These are phyloP conservation scores for Clangula hyemalis DNA, from an alignment of 2,797 vertebrate genomes.

Conservation along the genomic window DNA sequence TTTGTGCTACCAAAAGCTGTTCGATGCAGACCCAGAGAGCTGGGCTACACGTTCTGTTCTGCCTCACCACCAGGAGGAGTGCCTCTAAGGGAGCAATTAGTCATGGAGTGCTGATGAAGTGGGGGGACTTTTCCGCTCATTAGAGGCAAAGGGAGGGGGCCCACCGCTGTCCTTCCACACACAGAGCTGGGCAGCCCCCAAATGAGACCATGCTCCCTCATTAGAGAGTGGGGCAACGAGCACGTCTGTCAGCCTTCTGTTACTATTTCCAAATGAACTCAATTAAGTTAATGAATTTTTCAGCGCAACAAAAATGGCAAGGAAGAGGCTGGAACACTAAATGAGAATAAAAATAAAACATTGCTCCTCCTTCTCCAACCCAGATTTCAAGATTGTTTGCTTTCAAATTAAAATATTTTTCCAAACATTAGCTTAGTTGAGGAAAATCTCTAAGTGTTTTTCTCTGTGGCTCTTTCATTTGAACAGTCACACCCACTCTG, in stretches of 20 bases:
- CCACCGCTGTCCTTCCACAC: background rate
- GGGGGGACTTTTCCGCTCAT: background rate
- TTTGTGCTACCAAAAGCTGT: background rate
- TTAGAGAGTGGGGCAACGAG: conserved; percentile 24
- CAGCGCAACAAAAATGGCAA: conserved; percentile 2
- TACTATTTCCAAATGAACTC: conserved; percentile 53
- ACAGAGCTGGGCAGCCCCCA: background rate
- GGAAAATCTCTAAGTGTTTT: conserved; percentile 20
- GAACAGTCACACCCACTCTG: conserved; percentile 40
- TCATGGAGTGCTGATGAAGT: background rate
- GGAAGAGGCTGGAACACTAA: background rate
- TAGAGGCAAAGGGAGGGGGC: background rate
- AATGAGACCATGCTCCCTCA: conserved; percentile 29
- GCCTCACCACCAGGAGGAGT: background rate
- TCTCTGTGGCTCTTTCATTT: conserved; percentile 41
- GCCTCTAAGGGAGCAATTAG: background rate
- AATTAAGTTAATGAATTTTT: conserved; percentile 60
- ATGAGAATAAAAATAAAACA: conserved; percentile 18
- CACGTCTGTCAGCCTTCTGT: conserved; percentile 15
- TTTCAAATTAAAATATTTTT: conserved; percentile 45
- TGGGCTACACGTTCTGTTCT: background rate
- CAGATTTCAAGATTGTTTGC: background rate
- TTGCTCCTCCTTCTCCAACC: background rate
- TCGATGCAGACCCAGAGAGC: background rate
- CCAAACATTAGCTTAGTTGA: conserved; percentile 25